phyloP scores from a whole-genome alignment of 2,797 vertebrate genomes.

The Gadopsis bispinosus region DNA sequence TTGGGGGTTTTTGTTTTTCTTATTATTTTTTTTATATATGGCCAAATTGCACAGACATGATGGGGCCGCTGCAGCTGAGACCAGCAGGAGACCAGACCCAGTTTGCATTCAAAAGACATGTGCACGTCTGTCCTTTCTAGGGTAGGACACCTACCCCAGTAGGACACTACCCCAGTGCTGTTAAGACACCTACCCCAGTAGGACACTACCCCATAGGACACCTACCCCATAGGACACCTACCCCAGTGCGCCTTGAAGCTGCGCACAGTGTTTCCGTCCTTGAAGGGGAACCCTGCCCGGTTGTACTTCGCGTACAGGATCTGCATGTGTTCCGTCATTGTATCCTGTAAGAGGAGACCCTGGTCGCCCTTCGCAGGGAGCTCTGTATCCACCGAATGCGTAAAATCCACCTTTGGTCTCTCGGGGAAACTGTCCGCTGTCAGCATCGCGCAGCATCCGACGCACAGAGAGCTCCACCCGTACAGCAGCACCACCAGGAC shows the following conservation, averaged over 20 bases:
- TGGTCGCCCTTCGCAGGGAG: slow-evolving; percentile 43
- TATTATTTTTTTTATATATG: background rate
- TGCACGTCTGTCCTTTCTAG: accelerated
- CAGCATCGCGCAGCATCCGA: slow-evolving; percentile 79
- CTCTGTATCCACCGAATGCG: slow-evolving; percentile 64
- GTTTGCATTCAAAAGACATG: background rate
- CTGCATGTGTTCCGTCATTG: slow-evolving; percentile 93
- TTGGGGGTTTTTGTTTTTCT: too few species aligned
- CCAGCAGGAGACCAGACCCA: background rate
- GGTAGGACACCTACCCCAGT: background rate
- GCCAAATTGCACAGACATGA: background rate
- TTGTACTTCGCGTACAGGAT: slow-evolving; percentile 92
- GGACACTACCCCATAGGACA: slow-evolving; percentile 25
- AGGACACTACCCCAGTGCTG: too few species aligned
- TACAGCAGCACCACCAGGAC: slow-evolving; percentile 85
- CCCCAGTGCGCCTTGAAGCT: slow-evolving; percentile 87
- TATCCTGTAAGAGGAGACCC: slow-evolving; percentile 79
- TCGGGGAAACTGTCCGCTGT: slow-evolving; percentile 72
- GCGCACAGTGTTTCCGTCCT: slow-evolving; percentile 93
- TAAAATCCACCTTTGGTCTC: slow-evolving; percentile 68
- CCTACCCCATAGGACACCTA: slow-evolving; percentile 67
- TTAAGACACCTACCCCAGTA: background rate
- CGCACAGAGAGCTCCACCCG: slow-evolving; percentile 85
- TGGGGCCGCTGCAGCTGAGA: background rate
- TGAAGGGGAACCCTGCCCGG: slow-evolving; percentile 79